Percentiles rank a stretch among this genome's conserved stretches.
Evolutionary conservation across 1,140 invertebrate genomes (phyloP).

Genomic region (Goniozus legneri): DNA sequence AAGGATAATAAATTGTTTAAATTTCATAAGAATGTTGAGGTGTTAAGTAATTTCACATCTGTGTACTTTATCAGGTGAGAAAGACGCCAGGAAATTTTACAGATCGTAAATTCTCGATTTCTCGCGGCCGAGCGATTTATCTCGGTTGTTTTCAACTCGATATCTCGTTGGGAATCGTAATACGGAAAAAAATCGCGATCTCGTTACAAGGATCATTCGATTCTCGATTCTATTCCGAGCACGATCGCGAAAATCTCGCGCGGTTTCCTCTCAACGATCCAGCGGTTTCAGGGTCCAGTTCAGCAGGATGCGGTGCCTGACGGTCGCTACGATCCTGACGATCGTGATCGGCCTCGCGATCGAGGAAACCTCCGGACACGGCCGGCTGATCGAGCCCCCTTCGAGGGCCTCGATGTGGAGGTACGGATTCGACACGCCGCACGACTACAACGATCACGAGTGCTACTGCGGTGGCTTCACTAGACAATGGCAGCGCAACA

Average conservation of each 20-base stretch:
- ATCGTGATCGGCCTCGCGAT: slow-evolving; percentile 19
- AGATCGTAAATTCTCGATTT: too few relatives aligned
- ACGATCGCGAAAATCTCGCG: slow-evolving; percentile 15
- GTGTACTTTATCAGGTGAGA: too few relatives aligned
- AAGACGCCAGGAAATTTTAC: too few relatives aligned
- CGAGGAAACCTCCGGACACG: slow-evolving; percentile 57
- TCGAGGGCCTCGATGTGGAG: slow-evolving; percentile 79
- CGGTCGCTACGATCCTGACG: slow-evolving; percentile 3
- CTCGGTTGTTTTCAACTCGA: too few relatives aligned
- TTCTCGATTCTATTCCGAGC: neutral
- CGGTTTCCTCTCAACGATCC: too few relatives aligned
- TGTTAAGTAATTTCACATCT: too few relatives aligned
- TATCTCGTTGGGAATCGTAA: too few relatives aligned
- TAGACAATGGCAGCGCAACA: slow-evolving; percentile 69
- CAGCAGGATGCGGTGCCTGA: slow-evolving; percentile 13
- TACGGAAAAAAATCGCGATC: too few relatives aligned
- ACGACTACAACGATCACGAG: slow-evolving; percentile 85
- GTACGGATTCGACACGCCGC: slow-evolving; percentile 62
- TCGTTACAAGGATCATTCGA: too few relatives aligned
- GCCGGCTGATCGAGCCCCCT: slow-evolving; percentile 79
- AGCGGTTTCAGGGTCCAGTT: neutral
- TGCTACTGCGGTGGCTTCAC: slow-evolving; percentile 84
- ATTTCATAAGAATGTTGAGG: too few relatives aligned
- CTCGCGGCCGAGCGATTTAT: too few relatives aligned
- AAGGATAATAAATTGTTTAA: too few relatives aligned